Evolutionary conservation across 2,888 invertebrate genomes (phyloP).

Genomic region (Heliothis peltigera): DNA sequence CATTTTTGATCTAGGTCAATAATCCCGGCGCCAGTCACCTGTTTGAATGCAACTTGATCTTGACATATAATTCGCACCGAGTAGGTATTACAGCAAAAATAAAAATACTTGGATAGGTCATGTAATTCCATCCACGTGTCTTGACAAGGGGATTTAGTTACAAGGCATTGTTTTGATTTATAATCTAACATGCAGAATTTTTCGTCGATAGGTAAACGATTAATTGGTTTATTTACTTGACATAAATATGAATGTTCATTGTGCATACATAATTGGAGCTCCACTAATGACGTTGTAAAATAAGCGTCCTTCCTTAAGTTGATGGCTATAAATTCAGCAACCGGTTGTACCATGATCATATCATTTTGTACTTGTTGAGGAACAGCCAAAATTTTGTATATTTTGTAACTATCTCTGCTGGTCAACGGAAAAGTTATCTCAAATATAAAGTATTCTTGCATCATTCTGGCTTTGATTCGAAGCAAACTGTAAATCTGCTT

Average conservation of each 20-base stretch:
- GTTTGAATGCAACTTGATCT: constrained; percentile 14
- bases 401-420: constrained; percentile 19
- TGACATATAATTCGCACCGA: constrained; percentile 15
- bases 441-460: constrained; percentile 25
- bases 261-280: constrained; percentile 6
- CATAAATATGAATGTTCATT: constrained; percentile 12
- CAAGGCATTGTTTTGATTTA: constrained; percentile 12
- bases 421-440: constrained; percentile 21
- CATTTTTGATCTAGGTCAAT: constrained; percentile 11
- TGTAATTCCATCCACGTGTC: constrained; percentile 6
- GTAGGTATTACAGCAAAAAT: constrained; percentile 12
- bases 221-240: constrained; percentile 12
- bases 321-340: constrained; percentile 13
- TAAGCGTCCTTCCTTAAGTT: constrained; percentile 13
- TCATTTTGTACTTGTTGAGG: constrained; percentile 9
- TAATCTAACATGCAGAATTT: constrained; percentile 13
- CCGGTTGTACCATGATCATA: constrained; percentile 11
- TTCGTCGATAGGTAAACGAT: constrained; percentile 16
- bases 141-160: constrained; percentile 16
- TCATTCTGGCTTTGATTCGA: constrained; percentile 19
- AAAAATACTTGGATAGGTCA: background rate
- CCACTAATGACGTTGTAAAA: constrained; percentile 6
- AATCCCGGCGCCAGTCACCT: constrained; percentile 5
- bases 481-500: constrained; percentile 14
- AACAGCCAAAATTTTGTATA: constrained; percentile 23